Conservation (phyloP, 2,113 vertebrate genomes). For the Takifugu flavidus region DNA sequence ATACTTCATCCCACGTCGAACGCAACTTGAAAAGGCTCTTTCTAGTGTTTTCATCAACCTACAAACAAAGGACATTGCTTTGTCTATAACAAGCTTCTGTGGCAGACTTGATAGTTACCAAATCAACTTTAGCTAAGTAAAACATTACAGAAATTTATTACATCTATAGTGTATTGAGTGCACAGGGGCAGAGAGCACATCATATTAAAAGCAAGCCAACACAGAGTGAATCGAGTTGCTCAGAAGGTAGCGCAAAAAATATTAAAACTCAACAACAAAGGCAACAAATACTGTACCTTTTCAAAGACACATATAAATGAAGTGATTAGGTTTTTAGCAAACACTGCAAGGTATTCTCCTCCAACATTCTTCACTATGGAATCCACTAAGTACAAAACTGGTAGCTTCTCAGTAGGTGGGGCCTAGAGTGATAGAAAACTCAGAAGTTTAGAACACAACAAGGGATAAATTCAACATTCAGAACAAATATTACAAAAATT, state of each 20-base stretch:
- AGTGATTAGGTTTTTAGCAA: constrained; percentile 99
- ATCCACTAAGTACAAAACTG: constrained; percentile 99
- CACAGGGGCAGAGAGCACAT: constrained; percentile 31
- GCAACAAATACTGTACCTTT: constrained; percentile 88
- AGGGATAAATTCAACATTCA: constrained; percentile 70
- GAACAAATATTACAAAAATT: constrained; percentile 34
- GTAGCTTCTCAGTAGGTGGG: constrained; percentile 93
- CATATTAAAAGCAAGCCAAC: constrained; percentile 44
- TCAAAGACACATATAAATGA: constrained; percentile 99
- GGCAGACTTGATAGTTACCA: not conserved
- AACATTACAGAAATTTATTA: constrained; percentile 23
- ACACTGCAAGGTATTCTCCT: constrained; percentile 97
- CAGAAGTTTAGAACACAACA: constrained; percentile 94
- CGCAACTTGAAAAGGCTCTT: constrained; percentile 99
- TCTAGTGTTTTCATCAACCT: constrained; percentile 99
- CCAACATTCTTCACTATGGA: constrained; percentile 99
- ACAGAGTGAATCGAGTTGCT: constrained; percentile 32
- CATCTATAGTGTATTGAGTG: constrained; percentile 1
- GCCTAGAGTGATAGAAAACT: constrained; percentile 99
- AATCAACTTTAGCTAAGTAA: not conserved
- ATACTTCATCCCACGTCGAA: constrained; percentile 98
- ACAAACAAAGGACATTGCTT: constrained; percentile 86
- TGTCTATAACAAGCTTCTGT: constrained; percentile 41
- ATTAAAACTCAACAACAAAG: constrained; percentile 27
- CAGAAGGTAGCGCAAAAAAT: constrained; percentile 23